Evolutionary conservation across 2,888 invertebrate species (phyloP).

Genomic region (Perizoma flavofasciatum): DNA sequence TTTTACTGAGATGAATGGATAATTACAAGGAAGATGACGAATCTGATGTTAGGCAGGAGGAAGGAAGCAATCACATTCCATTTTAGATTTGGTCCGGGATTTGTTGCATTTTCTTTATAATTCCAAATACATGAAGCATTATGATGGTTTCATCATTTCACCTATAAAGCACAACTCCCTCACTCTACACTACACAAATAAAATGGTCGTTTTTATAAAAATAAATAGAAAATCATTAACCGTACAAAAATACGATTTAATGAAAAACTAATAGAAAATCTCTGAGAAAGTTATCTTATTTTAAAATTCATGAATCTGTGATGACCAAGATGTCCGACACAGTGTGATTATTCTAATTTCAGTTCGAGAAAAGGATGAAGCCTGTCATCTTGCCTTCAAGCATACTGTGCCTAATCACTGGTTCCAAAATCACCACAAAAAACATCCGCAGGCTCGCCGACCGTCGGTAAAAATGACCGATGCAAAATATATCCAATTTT

Average conservation of each 20-base stretch:
- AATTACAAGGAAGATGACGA: background rate
- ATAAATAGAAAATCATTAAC: too few species aligned
- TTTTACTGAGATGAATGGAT: too few species aligned
- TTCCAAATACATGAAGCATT: background rate
- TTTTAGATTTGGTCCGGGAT: background rate
- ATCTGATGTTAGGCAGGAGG: background rate
- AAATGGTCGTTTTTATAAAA: too few species aligned
- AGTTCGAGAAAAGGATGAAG: constrained; percentile 10
- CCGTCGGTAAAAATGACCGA: constrained; percentile 44
- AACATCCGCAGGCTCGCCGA: constrained; percentile 52
- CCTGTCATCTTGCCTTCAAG: constrained; percentile 51
- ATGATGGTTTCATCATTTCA: too few species aligned
- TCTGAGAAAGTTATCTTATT: background rate
- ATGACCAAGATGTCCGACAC: constrained; percentile 1
- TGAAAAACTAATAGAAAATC: constrained; percentile 5
- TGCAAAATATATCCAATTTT: constrained; percentile 16
- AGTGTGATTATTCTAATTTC: constrained; percentile 14
- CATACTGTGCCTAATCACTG: constrained; percentile 48
- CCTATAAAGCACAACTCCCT: too few species aligned
- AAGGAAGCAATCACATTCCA: constrained; percentile 4
- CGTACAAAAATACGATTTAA: background rate
- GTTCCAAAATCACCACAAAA: constrained; percentile 50
- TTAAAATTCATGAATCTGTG: constrained; percentile 18
- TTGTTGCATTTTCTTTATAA: background rate
- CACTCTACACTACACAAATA: too few species aligned